A percentile compares a stretch with the other conserved stretches of the same genome.
Evolutionary conservation across 2,888 invertebrate genomes (phyloP).

Genomic region (Sarcophaga caerulescens): DNA sequence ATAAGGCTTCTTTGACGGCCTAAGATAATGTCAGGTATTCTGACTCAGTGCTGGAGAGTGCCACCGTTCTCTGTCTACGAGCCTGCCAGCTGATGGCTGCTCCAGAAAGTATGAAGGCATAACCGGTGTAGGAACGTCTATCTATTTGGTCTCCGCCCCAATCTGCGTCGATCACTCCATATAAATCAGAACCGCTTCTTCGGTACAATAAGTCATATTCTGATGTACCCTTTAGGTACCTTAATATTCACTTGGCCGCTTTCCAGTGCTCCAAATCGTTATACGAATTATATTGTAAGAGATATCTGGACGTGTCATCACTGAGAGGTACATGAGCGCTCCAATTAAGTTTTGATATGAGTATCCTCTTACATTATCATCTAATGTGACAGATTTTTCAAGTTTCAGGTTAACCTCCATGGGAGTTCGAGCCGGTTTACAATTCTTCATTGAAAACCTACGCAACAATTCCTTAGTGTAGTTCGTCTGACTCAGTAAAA

Average conservation of each 20-base stretch:
- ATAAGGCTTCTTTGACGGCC: conserved; percentile 14
- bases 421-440: conserved; percentile 56
- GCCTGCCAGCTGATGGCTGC: conserved; percentile 23
- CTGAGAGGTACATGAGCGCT: too few species aligned
- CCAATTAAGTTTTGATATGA: too few species aligned
- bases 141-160: not conserved
- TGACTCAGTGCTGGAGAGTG: not conserved
- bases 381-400: not conserved
- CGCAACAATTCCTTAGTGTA: conserved; percentile 50
- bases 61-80: conserved; percentile 8
- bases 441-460: conserved; percentile 50
- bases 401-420: conserved; percentile 51
- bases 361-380: too few species aligned
- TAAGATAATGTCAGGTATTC: conserved; percentile 21
- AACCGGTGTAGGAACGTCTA: not conserved
- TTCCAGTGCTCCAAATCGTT: too few species aligned
- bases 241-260: too few species aligned
- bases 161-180: too few species aligned
- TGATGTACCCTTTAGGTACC: too few species aligned
- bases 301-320: too few species aligned
- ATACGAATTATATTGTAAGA: too few species aligned
- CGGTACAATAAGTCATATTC: too few species aligned
- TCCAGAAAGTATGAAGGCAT: conserved; percentile 2
- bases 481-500: conserved; percentile 26
- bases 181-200: too few species aligned